A percentile compares a stretch with the other conserved stretches of the same genome.
These are phyloP conservation scores for Circaetus gallicus DNA, from an alignment of 2,113 vertebrate genomes.

Conservation along the genomic window DNA sequence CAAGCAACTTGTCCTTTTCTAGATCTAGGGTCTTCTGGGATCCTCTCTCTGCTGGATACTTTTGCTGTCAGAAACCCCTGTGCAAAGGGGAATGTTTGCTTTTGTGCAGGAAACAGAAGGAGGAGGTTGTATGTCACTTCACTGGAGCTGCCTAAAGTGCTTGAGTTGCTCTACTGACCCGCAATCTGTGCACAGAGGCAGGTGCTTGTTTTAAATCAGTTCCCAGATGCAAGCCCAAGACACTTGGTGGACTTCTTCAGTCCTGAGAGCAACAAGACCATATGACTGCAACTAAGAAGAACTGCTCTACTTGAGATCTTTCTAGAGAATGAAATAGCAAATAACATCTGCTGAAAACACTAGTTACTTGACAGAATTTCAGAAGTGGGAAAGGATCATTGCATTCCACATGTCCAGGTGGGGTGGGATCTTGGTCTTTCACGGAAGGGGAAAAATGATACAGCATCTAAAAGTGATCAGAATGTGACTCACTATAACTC, in stretches of 20 bases:
- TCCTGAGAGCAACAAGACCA: neutral
- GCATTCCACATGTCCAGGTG: neutral
- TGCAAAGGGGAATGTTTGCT: neutral
- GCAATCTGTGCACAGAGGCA: neutral
- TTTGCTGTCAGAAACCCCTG: neutral
- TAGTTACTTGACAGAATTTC: neutral
- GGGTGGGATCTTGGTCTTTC: neutral
- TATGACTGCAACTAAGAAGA: neutral
- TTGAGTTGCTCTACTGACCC: neutral
- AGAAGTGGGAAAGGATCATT: neutral
- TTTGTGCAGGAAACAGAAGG: accelerated
- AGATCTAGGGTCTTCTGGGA: neutral
- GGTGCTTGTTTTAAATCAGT: neutral
- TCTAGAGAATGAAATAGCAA: neutral
- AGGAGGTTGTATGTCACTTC: neutral
- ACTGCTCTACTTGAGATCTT: neutral
- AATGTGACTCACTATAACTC: neutral
- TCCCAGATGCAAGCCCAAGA: neutral
- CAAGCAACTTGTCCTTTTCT: neutral
- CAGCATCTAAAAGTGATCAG: neutral
- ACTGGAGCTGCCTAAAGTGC: neutral
- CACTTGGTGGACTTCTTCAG: neutral
- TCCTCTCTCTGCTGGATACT: neutral
- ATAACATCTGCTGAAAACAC: neutral
- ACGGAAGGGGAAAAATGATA: neutral